Evolutionary conservation across 2,888 invertebrate species (phyloP), one percentile per base, ranked within the genome.

Genomic region (Octodonta nipae): DNA sequence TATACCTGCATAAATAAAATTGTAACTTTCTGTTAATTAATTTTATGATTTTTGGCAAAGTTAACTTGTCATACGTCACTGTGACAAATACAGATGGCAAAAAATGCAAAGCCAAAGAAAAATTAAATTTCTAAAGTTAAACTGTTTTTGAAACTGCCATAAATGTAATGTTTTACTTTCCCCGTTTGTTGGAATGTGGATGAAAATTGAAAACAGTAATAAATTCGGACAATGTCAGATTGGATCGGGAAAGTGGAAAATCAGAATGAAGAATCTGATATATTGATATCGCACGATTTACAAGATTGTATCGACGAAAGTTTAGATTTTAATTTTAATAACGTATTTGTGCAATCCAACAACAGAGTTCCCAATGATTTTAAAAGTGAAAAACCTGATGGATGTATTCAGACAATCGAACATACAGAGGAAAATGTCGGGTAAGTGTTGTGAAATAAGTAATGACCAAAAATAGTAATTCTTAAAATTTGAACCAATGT

Each of bases 281-380:
- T 67, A 37, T 56, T 66, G 28, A 64, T 66, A 46, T 63, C 65
- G 24, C 67, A 66, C 45, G 68, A 68, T 49, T 55, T 70, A 33
- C 66, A 68, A 49, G 66, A 69, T 45, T 70, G 65, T 43, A 56
- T 70, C 22, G 67, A 57, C 40, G 57, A 58, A 33, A 55, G 51
- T 41, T 47, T 55, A 38, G 58, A 58, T 47, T 53, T 53, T 43
- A 52, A 53, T 37, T 69, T 70, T 43, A 64, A 61, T 32, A 64
- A 61, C 45, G 66, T 67, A 12, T 46, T 27, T 14, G 15, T 33
- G 13, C 33, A 32, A 24, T 28, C 36, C 25, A 35, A 13, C 25
- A 28, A 30, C 25, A 38, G 37, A 30, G 17, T 24, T 28, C 61
- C 60, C 47, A 59, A 53, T 32, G 50, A 51, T 28, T 27, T 28